Evolutionary conservation across 2,888 invertebrate species (phyloP), one percentile per base, ranked within the genome.

Genomic region (Rhagophthalmus giganteus): DNA sequence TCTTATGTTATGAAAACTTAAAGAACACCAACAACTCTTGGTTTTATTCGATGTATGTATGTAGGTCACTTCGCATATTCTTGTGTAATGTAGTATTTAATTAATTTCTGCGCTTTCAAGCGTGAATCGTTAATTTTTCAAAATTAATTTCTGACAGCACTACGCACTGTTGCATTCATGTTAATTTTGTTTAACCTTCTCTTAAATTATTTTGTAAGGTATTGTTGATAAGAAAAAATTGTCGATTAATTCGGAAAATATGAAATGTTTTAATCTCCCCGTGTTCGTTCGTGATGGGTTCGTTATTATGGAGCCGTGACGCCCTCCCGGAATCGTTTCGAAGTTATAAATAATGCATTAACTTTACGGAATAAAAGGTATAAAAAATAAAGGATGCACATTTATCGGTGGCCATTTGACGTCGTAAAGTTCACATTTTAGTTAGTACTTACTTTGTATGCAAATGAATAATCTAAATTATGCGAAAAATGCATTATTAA

Each of bases 21-120:
- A 39, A 39, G 39, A 30, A 28, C 28, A 27, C 15, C 25, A 11
- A 34, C n/a, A n/a, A n/a, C n/a, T 34, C 7, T 26, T 26, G 37
- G 14, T 37, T 41, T 32, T 41, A 20, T 33, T 41, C 20, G 6
- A 7, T 20, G 20, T 11, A 20, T 20, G 20, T 7, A 52, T 39
- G 48, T 53, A 53, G 53, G 53, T 53, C 53, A 48, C 48, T 48
- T 53, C 37, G 27, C 42, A 53, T 48, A 41, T 30, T 24, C 15
- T 48, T 47, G 41, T 20, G 50, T 35, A 45, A 51, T 53, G 37
- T 24, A 35, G 13, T 38, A 16, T 37, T 28, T 37, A 53, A 48
- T 53, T 40, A 37, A 48, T 53, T 47, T 40, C 39, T 31, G 48
- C 38, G 35, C 47, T 37, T 53, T 48, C 48, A 26, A 42, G 40